Percentiles rank a stretch among this genome's conserved stretches.
Conservation (phyloP, 2,888 invertebrate genomes). For the Apomyelois bistriatella region DNA sequence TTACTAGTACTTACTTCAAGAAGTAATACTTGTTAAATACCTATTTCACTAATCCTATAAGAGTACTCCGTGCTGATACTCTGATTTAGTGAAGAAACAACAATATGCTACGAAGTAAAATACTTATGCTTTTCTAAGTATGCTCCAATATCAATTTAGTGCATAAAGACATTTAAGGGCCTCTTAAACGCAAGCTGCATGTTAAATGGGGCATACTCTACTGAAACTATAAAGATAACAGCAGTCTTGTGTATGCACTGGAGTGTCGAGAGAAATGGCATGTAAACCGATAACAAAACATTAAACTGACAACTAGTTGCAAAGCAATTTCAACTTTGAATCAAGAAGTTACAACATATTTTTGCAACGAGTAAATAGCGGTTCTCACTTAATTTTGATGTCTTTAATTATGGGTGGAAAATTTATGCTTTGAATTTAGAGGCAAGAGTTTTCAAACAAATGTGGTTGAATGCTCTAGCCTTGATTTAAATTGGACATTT, state of each 20-base stretch:
- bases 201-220: conserved; percentile 20
- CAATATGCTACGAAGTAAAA: too few relatives aligned
- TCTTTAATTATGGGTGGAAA: neutral
- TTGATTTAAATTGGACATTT: too few relatives aligned
- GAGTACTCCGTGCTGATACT: too few relatives aligned
- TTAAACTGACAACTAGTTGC: neutral
- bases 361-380: neutral
- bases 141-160: neutral
- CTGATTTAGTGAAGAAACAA: too few relatives aligned
- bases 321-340: neutral
- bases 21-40: too few relatives aligned
- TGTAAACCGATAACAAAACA: conserved; percentile 23
- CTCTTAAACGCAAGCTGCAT: conserved; percentile 14
- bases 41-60: too few relatives aligned
- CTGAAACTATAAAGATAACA: conserved; percentile 18
- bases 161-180: neutral
- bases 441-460: too few relatives aligned
- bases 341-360: neutral
- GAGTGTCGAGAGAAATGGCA: conserved; percentile 25
- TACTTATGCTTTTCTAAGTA: neutral
- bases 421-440: neutral
- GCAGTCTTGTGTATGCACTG: conserved; percentile 15
- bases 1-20: too few relatives aligned
- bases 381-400: neutral
- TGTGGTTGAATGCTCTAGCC: too few relatives aligned